Conservation (phyloP, 2,888 invertebrate species). For the Xanthia togata region DNA sequence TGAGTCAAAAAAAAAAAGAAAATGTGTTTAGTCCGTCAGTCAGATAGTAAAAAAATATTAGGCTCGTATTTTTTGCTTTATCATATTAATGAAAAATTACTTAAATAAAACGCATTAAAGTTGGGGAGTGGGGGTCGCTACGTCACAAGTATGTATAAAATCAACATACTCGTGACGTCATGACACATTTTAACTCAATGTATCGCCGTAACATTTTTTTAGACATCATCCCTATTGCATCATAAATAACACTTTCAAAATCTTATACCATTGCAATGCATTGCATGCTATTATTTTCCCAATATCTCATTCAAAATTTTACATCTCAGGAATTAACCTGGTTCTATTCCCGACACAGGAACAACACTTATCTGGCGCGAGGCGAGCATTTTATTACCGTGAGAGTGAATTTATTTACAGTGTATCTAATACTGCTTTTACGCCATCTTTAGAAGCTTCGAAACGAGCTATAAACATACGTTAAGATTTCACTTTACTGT, state of each 20-base stretch:
- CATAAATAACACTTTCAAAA: background rate
- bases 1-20: no score
- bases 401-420: constrained; percentile 75
- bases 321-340: constrained; percentile 28
- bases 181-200: no score
- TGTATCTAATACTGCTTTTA: constrained; percentile 70
- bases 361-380: constrained; percentile 57
- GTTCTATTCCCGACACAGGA: constrained; percentile 26
- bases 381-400: constrained; percentile 72
- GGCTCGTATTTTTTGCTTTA: no score
- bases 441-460: constrained; percentile 61
- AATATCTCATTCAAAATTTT: constrained; percentile 52
- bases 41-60: no score
- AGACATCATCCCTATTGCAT: no score
- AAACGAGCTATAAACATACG: constrained; percentile 67
- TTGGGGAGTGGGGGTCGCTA: no score
- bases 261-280: background rate
- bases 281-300: constrained; percentile 5
- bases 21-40: no score
- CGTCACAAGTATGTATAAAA: no score
- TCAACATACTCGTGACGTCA: no score
- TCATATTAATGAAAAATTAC: no score
- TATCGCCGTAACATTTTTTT: no score
- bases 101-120: no score
- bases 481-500: constrained; percentile 66